These are phyloP conservation scores for Ispidina lecontei DNA, from an alignment of 2,797 vertebrate genomes.

Conservation along the genomic window DNA sequence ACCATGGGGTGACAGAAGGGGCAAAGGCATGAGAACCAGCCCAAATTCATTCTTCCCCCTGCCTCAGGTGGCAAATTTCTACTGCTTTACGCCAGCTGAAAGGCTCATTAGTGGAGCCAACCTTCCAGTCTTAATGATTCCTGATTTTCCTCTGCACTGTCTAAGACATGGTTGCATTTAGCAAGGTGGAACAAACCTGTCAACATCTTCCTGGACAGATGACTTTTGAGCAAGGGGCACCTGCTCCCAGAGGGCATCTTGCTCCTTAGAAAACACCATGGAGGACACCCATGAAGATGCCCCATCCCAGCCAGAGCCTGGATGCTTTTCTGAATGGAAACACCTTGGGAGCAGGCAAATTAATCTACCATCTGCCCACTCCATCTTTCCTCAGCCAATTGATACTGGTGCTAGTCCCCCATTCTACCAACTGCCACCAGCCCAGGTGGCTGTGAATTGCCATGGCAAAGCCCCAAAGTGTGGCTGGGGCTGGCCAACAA, in stretches of 20 bases:
- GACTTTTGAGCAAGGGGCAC: accelerated
- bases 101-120: not conserved
- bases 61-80: not conserved
- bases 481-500: not conserved
- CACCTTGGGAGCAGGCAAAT: not conserved
- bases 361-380: not conserved
- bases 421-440: not conserved
- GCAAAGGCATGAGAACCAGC: not conserved
- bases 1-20: not conserved
- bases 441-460: accelerated
- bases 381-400: not conserved
- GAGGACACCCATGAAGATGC: not conserved
- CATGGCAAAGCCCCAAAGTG: not conserved
- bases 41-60: not conserved
- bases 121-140: not conserved
- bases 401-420: not conserved
- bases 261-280: not conserved
- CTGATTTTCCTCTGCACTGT: not conserved
- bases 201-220: not conserved
- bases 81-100: not conserved
- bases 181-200: not conserved
- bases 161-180: accelerated
- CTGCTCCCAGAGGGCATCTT: not conserved
- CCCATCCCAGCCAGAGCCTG: not conserved
- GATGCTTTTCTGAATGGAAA: not conserved